Evolutionary conservation across 64 coral and sea anemone genomes (phyloP).

Genomic region (Porites lutea): DNA sequence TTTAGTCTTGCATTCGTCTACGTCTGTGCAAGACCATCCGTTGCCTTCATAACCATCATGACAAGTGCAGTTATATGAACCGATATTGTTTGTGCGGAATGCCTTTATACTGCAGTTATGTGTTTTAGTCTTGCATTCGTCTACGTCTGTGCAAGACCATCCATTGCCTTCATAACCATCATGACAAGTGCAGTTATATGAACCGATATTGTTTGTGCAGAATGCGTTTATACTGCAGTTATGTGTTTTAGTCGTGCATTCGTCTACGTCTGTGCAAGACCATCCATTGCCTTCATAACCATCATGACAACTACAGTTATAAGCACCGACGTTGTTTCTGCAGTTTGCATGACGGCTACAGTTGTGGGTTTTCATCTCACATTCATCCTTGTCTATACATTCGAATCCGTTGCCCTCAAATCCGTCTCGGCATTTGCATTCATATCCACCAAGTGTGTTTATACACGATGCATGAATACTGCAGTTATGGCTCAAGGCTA

Average conservation of each 20-base stretch:
- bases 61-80: constrained; percentile 47
- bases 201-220: constrained; percentile 21
- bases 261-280: constrained; percentile 25
- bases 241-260: not conserved
- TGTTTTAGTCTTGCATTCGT: constrained; percentile 34
- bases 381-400: constrained; percentile 16
- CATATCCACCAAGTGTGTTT: not conserved
- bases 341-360: not conserved
- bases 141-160: constrained; percentile 16
- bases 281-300: not conserved
- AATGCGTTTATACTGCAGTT: constrained; percentile 5
- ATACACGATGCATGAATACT: not conserved
- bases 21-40: constrained; percentile 34
- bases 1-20: constrained; percentile 45
- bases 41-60: constrained; percentile 21
- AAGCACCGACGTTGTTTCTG: not conserved
- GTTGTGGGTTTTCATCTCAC: not conserved
- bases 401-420: not conserved
- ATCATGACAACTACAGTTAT: not conserved
- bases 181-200: not conserved
- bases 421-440: not conserved
- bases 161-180: constrained; percentile 3
- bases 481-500: not conserved
- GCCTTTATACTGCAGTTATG: constrained; percentile 16
- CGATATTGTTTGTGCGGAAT: constrained; percentile 31